Base-by-base conservation (phyloP, 2,113 vertebrate species). In the Hippolais icterina region DNA sequence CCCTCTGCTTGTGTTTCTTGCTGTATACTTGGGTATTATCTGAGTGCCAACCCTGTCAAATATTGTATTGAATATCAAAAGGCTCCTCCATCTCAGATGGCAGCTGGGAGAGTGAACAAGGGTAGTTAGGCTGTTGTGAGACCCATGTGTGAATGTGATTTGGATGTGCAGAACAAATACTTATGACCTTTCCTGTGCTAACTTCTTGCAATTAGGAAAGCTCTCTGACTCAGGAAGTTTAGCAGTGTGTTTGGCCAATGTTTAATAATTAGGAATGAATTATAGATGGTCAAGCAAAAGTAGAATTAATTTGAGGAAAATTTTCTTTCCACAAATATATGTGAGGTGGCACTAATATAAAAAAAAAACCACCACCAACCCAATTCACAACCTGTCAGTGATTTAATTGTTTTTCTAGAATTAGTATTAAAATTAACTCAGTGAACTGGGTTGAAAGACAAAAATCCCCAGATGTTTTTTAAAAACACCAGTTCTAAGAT, bases 61-160 rank as follows among this genome's bases (percentile, higher is more conserved):
- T 89, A 77, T 23, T 87, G 61, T 89, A 92, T 74, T 96, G 86
- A 90, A 16, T 96, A 88, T 97, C 96, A 89, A 12, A 94, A 95
- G 66, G 60, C 90, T 97, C 92, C 92, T 97, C 64, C 61, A 84
- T 76, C 90, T 95, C 83, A 15, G 84, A 84, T 89, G 47, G 77
- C 59, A 50, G 53, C 92, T 74, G 75, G 83, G 86, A 96, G 84
- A 89, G 77, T 63, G 89, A 97, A 39, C 18, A 23, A 87, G 66
- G 89, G 41, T n/a, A 53, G 83, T 89, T 46, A 87, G 85, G 92
- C 90, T 78, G 74, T 72, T 57, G 69, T 41, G 86, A 83, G 85
- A 92, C 53, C 59, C 42, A 25, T 63, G 74, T 84, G 83, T 94
- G 92, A 77, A 94, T 94, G 89, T 57, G 83, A 54, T 96, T 94